Conservation (phyloP, 2,888 invertebrate genomes). For the Alentia gelatinosa region DNA sequence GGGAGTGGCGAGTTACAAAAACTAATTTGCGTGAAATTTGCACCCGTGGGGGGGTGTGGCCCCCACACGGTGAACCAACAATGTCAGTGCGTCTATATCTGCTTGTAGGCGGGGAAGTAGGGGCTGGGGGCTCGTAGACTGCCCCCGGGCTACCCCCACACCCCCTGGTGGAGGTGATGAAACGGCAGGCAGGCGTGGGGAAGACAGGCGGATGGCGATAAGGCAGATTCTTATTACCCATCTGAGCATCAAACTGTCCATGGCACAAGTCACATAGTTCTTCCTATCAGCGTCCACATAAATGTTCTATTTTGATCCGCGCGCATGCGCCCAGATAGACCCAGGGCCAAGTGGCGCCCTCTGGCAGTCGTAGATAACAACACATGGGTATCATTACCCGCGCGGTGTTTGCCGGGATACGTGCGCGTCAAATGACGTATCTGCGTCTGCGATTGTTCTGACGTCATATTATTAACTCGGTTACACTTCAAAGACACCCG, state of each 20-base stretch:
- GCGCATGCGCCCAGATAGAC: constrained; percentile 22
- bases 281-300: neutral
- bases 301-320: constrained; percentile 25
- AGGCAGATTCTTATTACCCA: constrained; percentile 12
- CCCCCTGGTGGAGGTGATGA: neutral
- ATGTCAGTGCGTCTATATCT: neutral
- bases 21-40: constrained; percentile 44
- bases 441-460: constrained; percentile 3
- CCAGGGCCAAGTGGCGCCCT: neutral
- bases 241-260: neutral
- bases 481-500: neutral
- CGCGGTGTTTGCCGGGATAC: neutral
- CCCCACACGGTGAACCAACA: neutral
- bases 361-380: constrained; percentile 32
- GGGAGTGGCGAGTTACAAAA: neutral
- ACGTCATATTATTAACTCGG: constrained; percentile 27
- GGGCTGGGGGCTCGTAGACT: neutral
- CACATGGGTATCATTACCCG: constrained; percentile 19
- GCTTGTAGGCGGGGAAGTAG: neutral
- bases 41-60: neutral
- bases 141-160: neutral
- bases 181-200: neutral
- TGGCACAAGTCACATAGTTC: neutral
- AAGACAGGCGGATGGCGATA: constrained; percentile 2
- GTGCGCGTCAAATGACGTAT: neutral